Conservation (phyloP, 2,113 vertebrate species). For the Rhizomys pruinosus region DNA sequence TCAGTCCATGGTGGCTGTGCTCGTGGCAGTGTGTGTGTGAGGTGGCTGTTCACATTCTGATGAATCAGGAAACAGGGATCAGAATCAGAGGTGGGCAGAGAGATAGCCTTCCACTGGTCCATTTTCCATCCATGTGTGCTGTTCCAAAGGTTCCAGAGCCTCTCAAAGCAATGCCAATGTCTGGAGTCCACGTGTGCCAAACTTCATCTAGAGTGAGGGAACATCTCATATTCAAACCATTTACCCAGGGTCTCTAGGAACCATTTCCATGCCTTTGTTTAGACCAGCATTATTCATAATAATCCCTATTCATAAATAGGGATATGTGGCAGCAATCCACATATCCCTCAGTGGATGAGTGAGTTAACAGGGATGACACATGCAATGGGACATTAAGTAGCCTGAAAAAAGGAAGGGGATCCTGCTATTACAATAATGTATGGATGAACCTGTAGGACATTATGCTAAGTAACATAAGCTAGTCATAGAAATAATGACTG, state of each 20-base stretch:
- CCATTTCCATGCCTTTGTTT: neutral
- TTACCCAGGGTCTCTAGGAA: neutral
- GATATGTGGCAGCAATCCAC: neutral
- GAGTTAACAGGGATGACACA: neutral
- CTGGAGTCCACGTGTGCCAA: neutral
- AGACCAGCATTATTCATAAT: neutral
- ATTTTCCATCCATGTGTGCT: neutral
- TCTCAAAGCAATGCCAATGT: neutral
- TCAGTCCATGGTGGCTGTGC: neutral
- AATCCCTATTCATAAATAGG: no score
- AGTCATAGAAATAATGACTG: neutral
- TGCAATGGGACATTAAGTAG: neutral
- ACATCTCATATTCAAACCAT: neutral
- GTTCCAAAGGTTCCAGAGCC: no score
- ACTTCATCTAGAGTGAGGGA: neutral
- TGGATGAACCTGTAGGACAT: neutral
- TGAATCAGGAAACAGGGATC: neutral
- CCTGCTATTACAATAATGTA: neutral
- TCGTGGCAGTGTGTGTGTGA: neutral
- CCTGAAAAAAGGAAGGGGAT: neutral
- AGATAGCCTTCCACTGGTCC: neutral
- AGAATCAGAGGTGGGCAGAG: neutral
- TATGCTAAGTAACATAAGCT: neutral
- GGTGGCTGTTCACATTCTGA: neutral
- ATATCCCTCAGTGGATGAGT: neutral